Conservation (phyloP, 1,140 invertebrate genomes). For the Pseudoatta argentina region DNA sequence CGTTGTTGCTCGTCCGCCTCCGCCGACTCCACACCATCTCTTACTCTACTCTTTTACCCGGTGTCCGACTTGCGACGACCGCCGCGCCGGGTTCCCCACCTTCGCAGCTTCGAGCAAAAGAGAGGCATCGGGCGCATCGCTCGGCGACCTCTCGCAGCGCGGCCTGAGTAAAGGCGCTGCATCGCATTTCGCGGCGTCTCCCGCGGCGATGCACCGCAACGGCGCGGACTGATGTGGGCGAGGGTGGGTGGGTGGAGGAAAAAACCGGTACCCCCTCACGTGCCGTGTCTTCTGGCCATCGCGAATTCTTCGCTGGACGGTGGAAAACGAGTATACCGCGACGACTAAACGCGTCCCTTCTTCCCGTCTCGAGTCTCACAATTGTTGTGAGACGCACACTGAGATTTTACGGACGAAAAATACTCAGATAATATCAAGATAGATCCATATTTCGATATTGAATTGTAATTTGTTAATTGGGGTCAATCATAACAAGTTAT, state of each 20-base stretch:
- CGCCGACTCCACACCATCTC: slow-evolving; percentile 29
- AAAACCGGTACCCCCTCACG: slow-evolving; percentile 63
- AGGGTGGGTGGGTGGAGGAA: slow-evolving; percentile 37
- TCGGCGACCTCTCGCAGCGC: slow-evolving; percentile 62
- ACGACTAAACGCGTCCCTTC: slow-evolving; percentile 45
- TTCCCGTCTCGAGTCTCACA: slow-evolving; percentile 50
- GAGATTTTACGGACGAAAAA: neutral
- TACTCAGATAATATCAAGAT: neutral
- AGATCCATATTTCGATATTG: neutral
- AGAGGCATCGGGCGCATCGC: slow-evolving; percentile 52
- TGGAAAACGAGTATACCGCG: slow-evolving; percentile 65
- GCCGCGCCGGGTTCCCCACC: slow-evolving; percentile 9
- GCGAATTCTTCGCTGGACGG: slow-evolving; percentile 49
- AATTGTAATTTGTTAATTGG: slow-evolving; percentile 6
- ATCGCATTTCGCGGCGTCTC: slow-evolving; percentile 70
- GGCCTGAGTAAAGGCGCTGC: slow-evolving; percentile 63
- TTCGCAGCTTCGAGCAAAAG: slow-evolving; percentile 4
- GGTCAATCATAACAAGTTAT: neutral
- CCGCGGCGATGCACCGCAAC: slow-evolving; percentile 73
- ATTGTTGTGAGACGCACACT: slow-evolving; percentile 21
- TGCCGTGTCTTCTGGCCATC: slow-evolving; percentile 62
- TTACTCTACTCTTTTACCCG: slow-evolving; percentile 37
- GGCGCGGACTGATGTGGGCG: slow-evolving; percentile 37
- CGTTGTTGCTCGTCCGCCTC: slow-evolving; percentile 53
- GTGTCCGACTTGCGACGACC: slow-evolving; percentile 60